A percentile compares a stretch with the other conserved stretches of the same genome.
Evolutionary conservation across 2,113 vertebrate genomes (phyloP).

Genomic region (Coryphaenoides rupestris): DNA sequence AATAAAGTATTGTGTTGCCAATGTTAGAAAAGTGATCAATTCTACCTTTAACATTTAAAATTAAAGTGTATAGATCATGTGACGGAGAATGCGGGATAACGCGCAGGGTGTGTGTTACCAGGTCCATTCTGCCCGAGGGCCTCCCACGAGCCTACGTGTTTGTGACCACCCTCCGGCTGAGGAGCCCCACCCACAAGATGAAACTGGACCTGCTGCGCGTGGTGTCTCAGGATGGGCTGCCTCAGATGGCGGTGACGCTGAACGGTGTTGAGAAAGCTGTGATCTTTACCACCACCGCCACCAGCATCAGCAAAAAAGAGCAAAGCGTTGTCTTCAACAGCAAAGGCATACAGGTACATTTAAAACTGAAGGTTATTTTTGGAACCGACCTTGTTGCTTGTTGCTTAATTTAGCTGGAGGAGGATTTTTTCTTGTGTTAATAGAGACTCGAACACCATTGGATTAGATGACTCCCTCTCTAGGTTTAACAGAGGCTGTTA

Average conservation of each 20-base stretch:
- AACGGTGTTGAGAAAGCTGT: not conserved
- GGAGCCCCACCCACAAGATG: not conserved
- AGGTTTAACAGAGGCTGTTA: too few relatives aligned
- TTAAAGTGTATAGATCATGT: too few relatives aligned
- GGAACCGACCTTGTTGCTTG: too few relatives aligned
- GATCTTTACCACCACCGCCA: slow-evolving; percentile 1
- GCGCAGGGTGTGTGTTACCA: not conserved
- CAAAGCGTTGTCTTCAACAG: not conserved
- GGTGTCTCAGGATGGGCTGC: not conserved
- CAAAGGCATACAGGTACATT: slow-evolving; percentile 1
- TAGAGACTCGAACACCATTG: too few relatives aligned
- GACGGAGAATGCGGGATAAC: too few relatives aligned
- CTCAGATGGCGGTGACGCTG: not conserved
- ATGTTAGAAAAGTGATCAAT: too few relatives aligned
- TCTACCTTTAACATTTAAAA: too few relatives aligned
- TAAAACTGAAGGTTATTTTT: too few relatives aligned
- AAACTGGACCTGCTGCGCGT: slow-evolving; percentile 1
- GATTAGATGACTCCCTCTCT: too few relatives aligned
- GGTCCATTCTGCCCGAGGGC: not conserved
- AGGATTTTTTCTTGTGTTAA: too few relatives aligned
- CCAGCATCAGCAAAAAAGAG: not conserved
- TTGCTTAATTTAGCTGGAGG: too few relatives aligned
- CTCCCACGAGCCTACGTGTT: not conserved
- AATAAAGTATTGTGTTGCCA: too few relatives aligned
- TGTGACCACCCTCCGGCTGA: not conserved